Evolutionary conservation across 1,140 invertebrate species (phyloP), one percentile per base, ranked within the genome.

Genomic region (Neodiprion virginianus): DNA sequence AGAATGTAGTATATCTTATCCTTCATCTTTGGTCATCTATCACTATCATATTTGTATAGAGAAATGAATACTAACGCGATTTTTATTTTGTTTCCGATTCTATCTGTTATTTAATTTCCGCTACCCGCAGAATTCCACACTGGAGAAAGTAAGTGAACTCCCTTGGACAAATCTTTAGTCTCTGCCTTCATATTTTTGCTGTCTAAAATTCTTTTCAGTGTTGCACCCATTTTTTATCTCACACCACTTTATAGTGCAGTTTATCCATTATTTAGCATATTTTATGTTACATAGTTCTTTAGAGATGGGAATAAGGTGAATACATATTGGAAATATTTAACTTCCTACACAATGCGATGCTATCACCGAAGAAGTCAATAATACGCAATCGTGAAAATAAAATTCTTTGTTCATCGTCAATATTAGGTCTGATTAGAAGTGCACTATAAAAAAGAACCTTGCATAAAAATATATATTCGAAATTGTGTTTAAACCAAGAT

Each of bases 141-240:
- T 89, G 88, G 88, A 89, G 84, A 88, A 89, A 89, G 88, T 89
- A 89, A 89, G 88, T 89, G 85, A 88, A 86, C 75, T 83, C 79
- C 82, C 79, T 82, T 84, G 76, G 53, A 61, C 4, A 83, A 81
- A 82, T 80, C 66, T 84, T 61, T 83, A 85, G 83, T 83, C 53
- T 61, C 53, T 61, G 53, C 53, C 53, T 61, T 61, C 11, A 61
- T 61, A 14, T 14, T 61, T 21, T 21, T 53, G 10, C 21, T 61
- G 53, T 61, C 21, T 53, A 48, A 40, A 12, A 50, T 17, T 72
- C 17, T 72, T 61, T 72, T 65, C 53, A 65, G 48, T 61, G 71
- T 50, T 61, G 23, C 53, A 28, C n/a, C 21, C 14, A 9, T 72
- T 10, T 12, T 53, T 61, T 23, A 17, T 72, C 53, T 72, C 40